Percentiles rank a stretch among this genome's conserved stretches.
Evolutionary conservation across 2,797 vertebrate genomes (phyloP).

Genomic region (Sebastes elongatus): DNA sequence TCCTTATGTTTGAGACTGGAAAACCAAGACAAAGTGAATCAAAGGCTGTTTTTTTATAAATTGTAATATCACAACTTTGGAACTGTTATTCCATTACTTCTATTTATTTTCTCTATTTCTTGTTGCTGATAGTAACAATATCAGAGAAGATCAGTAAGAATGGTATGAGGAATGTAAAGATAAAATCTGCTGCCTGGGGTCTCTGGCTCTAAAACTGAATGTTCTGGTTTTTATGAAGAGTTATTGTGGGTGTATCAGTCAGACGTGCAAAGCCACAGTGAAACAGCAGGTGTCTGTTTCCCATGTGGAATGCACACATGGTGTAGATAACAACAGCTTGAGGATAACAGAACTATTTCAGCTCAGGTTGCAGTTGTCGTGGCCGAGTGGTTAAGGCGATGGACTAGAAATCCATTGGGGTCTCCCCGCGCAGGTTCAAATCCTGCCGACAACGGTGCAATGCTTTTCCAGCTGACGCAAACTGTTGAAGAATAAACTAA

Average conservation of each 20-base stretch:
- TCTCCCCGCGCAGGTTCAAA: constrained; percentile 82
- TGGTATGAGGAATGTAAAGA: background rate
- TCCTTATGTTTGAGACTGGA: background rate
- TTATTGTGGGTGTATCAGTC: background rate
- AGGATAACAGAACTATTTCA: rapidly evolving
- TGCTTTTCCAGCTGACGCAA: constrained; percentile 7
- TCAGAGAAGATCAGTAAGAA: background rate
- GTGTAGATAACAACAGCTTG: background rate
- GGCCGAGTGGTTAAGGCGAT: constrained; percentile 83
- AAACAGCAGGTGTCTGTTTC: constrained; percentile 42
- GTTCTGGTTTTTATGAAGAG: background rate
- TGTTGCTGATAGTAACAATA: background rate
- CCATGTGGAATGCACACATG: constrained; percentile 5
- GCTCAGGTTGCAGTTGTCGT: constrained; percentile 47
- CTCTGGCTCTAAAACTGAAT: background rate
- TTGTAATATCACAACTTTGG: background rate
- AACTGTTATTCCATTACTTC: background rate
- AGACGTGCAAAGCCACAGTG: background rate
- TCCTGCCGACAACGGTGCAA: constrained; percentile 74
- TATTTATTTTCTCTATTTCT: background rate
- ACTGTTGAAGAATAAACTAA: background rate
- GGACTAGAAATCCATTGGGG: constrained; percentile 85
- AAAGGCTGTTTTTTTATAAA: background rate
- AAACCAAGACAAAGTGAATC: background rate
- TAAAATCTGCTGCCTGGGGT: background rate